phyloP scores from a whole-genome alignment of 2,797 vertebrate genomes.

The Gambelia wislizenii region DNA sequence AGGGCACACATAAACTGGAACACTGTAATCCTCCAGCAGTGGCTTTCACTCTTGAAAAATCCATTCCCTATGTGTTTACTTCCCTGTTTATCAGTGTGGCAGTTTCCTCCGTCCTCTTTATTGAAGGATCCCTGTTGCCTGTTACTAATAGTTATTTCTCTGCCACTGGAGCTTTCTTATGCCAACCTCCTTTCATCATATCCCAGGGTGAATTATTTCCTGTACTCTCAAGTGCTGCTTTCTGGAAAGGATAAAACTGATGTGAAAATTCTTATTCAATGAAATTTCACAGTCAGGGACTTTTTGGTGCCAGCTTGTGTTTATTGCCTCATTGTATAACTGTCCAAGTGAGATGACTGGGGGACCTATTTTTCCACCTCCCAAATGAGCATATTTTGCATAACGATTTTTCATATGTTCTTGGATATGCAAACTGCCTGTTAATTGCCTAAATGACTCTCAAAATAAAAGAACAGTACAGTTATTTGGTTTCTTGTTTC shows the following conservation, averaged over 20 bases:
- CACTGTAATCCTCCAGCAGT: neutral
- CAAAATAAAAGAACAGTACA: constrained; percentile 58
- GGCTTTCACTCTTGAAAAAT: neutral
- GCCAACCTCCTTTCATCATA: neutral
- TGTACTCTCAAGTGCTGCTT: neutral
- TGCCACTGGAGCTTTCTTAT: neutral
- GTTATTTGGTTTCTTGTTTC: constrained; percentile 39
- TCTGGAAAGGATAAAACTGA: constrained; percentile 56
- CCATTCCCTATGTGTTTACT: no score
- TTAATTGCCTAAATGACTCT: constrained; percentile 72
- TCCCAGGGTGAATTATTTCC: constrained; percentile 39
- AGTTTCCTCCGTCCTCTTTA: neutral
- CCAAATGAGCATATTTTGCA: constrained; percentile 50
- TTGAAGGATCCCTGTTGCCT: constrained; percentile 6
- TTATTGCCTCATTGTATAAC: constrained; percentile 65
- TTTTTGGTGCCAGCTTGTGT: constrained; percentile 47
- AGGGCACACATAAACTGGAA: no score
- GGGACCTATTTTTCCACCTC: constrained; percentile 56
- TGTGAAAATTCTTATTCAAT: constrained; percentile 48
- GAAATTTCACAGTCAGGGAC: constrained; percentile 52
- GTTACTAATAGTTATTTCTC: constrained; percentile 31
- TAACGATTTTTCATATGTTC: constrained; percentile 63
- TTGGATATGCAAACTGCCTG: constrained; percentile 64
- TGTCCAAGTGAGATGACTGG: constrained; percentile 54
- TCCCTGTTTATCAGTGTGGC: neutral